Percentiles rank a stretch among this genome's conserved stretches.
These are phyloP conservation scores for Acanthacorydalis orientalis DNA, from an alignment of 2,888 invertebrate genomes.

Conservation along the genomic window DNA sequence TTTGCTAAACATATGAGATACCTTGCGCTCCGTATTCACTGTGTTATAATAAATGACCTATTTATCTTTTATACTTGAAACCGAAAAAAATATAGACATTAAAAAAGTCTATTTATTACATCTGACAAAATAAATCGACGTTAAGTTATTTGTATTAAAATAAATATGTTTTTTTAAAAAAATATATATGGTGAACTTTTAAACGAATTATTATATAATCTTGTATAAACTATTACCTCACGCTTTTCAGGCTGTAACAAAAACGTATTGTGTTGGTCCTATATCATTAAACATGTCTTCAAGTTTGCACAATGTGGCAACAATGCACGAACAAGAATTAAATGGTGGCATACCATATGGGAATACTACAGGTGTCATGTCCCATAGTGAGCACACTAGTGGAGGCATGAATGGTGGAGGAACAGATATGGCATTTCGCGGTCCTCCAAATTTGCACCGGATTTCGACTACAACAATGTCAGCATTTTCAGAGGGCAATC, in stretches of 20 bases:
- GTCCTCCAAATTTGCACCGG: constrained; percentile 10
- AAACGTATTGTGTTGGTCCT: constrained; percentile 32
- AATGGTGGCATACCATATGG: constrained; percentile 14
- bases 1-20: too few species aligned
- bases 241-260: constrained; percentile 24
- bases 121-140: too few species aligned
- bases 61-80: too few species aligned
- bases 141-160: too few species aligned
- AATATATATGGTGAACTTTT: too few species aligned
- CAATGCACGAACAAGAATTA: constrained; percentile 17
- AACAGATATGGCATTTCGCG: background rate
- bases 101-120: too few species aligned
- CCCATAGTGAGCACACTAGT: constrained; percentile 18
- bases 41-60: too few species aligned
- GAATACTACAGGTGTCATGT: constrained; percentile 15
- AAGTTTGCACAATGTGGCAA: constrained; percentile 25
- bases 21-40: too few species aligned
- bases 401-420: background rate
- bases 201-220: too few species aligned
- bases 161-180: too few species aligned
- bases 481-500: constrained; percentile 28
- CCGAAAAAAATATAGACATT: too few species aligned
- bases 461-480: constrained; percentile 15
- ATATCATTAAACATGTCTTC: constrained; percentile 20
- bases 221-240: too few species aligned